Percentiles rank a stretch among this genome's conserved stretches.
Evolutionary conservation across 1,140 invertebrate species (phyloP).

Genomic region (Pachypsylla venusta): DNA sequence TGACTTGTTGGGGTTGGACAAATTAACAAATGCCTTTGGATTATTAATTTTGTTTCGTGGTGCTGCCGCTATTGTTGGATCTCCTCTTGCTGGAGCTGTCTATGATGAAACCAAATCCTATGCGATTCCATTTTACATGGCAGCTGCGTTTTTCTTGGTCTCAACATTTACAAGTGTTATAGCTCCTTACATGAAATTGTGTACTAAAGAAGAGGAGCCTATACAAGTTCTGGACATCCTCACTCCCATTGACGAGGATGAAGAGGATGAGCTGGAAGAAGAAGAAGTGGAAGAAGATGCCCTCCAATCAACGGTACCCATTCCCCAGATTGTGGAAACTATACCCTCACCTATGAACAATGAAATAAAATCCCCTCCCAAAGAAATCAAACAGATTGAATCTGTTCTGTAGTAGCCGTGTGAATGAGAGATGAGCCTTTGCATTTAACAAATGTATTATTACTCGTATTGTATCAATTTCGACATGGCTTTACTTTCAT

Average conservation of each 20-base stretch:
- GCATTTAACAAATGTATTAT: no score
- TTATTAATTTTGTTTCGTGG: slow-evolving; percentile 88
- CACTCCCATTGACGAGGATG: slow-evolving; percentile 63
- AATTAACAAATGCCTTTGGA: slow-evolving; percentile 92
- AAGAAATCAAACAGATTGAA: slow-evolving; percentile 48
- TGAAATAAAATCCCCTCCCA: slow-evolving; percentile 24
- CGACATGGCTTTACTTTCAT: no score
- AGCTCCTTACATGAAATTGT: slow-evolving; percentile 54
- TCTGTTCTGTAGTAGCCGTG: slow-evolving; percentile 50
- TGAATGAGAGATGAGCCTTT: no score
- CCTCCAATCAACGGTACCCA: slow-evolving; percentile 30
- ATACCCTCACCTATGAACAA: slow-evolving; percentile 38
- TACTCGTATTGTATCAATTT: no score
- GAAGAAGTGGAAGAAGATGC: slow-evolving; percentile 47
- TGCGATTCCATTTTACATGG: slow-evolving; percentile 80
- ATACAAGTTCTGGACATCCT: slow-evolving; percentile 50
- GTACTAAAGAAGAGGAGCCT: slow-evolving; percentile 33
- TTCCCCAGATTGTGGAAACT: slow-evolving; percentile 48
- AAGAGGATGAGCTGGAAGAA: slow-evolving; percentile 53
- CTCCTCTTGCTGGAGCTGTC: slow-evolving; percentile 66
- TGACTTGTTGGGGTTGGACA: slow-evolving; percentile 86
- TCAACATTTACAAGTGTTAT: slow-evolving; percentile 72
- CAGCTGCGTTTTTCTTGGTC: slow-evolving; percentile 71
- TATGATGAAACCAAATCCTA: slow-evolving; percentile 77
- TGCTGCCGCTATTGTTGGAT: slow-evolving; percentile 71